Evolutionary conservation across 2,113 vertebrate genomes (phyloP), one percentile per base, ranked within the genome.

Genomic region (Mus spicilegus): DNA sequence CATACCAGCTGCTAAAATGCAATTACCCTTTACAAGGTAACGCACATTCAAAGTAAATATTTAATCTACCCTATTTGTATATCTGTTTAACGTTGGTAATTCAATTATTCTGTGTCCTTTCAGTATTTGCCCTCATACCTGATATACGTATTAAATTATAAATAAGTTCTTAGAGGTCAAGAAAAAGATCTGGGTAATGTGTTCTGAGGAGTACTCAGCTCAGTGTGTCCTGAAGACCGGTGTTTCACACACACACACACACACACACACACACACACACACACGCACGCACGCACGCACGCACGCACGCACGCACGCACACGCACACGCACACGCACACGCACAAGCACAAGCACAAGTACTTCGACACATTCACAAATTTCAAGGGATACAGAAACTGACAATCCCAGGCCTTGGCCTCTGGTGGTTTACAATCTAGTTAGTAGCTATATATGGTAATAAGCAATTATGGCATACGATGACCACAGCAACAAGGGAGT

Each of bases 31-130:
- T 97, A 94, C 95, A 95, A 96, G 96, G 96, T 89, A 97, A 96
- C n/a, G 46, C 70, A 87, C 95, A 97, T 49, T 84, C 95, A 96
- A 94, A 97, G 96, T 93, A 97, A 98, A 98, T 97, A 98, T 98
- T 98, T 97, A 97, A 98, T 97, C 88, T 95, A 95, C 88, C 81
- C 91, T 97, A 96, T 97, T 97, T 97, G 95, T 97, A 90, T 97
- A 97, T 95, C 92, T 95, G 82, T 91, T 97, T 97, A 97, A 97
- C 63, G 90, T 86, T 87, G 93, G 94, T 97, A 97, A 98, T 97
- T 98, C 96, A 96, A 97, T 97, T 97, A 98, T 90, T 91, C 93
- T 87, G 65, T 94, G 94, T 96, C 94, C 95, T 96, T 96, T 96
- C 82, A 80, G 82, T 96, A 95, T 97, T 96, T 98, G 86, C 91